These are phyloP conservation scores for Netelia virgata DNA, from an alignment of 2,888 invertebrate genomes.

Conservation along the genomic window DNA sequence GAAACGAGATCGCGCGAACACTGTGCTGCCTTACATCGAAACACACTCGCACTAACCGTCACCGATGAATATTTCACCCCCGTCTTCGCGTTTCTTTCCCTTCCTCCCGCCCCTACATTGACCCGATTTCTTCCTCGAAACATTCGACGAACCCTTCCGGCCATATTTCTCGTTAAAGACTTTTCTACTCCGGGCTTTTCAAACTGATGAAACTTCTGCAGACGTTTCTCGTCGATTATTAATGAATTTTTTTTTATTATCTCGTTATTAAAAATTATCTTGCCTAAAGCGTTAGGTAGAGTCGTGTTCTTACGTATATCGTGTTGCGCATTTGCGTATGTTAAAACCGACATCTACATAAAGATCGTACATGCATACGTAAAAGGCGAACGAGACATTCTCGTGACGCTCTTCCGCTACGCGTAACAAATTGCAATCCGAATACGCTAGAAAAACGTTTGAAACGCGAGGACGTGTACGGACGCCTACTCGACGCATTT, in stretches of 20 bases:
- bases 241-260: too few relatives aligned
- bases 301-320: too few relatives aligned
- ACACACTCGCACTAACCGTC: slow-evolving; percentile 13
- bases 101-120: slow-evolving; percentile 35
- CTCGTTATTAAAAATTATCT: too few relatives aligned
- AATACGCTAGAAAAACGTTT: slow-evolving; percentile 63
- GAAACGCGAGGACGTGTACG: slow-evolving; percentile 68
- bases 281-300: too few relatives aligned
- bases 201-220: slow-evolving; percentile 11
- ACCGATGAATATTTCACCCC: slow-evolving; percentile 38
- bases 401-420: background rate
- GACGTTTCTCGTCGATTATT: background rate
- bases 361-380: background rate
- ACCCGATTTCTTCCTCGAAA: slow-evolving; percentile 36
- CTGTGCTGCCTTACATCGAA: background rate
- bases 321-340: background rate
- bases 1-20: too few relatives aligned
- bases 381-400: slow-evolving; percentile 40
- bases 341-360: background rate
- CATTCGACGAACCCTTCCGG: slow-evolving; percentile 1
- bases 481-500: slow-evolving; percentile 72
- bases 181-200: background rate
- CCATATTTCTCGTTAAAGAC: background rate
- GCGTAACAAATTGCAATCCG: background rate
- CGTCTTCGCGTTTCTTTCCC: slow-evolving; percentile 18